phyloP scores from a whole-genome alignment of 2,888 invertebrate genomes.

The Acanthococcus lagerstroemiae region DNA sequence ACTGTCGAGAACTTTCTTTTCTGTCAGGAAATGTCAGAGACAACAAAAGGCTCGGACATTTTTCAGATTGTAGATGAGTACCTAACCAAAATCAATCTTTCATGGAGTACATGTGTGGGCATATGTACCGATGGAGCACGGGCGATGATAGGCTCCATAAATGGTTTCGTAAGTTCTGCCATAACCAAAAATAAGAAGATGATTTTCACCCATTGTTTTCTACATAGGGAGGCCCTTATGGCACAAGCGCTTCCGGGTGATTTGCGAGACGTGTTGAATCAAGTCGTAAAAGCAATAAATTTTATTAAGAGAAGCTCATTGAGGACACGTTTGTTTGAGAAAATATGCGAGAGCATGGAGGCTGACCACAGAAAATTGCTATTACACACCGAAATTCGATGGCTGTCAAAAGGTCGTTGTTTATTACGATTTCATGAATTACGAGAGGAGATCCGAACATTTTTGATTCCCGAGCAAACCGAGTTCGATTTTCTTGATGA shows the following conservation, averaged over 20 bases:
- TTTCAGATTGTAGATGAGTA: slow-evolving; percentile 34
- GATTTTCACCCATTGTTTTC: slow-evolving; percentile 32
- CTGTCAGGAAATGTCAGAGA: slow-evolving; percentile 32
- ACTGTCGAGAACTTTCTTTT: slow-evolving; percentile 33
- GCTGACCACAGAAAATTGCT: slow-evolving; percentile 33
- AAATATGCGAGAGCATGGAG: slow-evolving; percentile 33
- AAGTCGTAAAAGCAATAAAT: slow-evolving; percentile 27
- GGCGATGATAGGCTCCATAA: slow-evolving; percentile 33
- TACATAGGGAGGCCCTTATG: slow-evolving; percentile 12
- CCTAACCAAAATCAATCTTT: slow-evolving; percentile 33
- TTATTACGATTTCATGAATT: slow-evolving; percentile 30
- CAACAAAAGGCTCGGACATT: slow-evolving; percentile 34
- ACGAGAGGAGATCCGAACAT: slow-evolving; percentile 32
- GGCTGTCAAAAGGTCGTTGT: slow-evolving; percentile 34
- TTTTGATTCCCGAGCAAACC: slow-evolving; percentile 17
- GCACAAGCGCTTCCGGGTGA: slow-evolving; percentile 3
- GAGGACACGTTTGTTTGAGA: slow-evolving; percentile 31
- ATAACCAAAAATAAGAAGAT: slow-evolving; percentile 34
- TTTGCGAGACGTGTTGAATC: slow-evolving; percentile 21
- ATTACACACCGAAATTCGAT: slow-evolving; percentile 34
- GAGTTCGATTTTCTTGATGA: slow-evolving; percentile 24
- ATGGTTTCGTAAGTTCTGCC: slow-evolving; percentile 32
- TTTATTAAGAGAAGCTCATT: slow-evolving; percentile 33
- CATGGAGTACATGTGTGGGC: slow-evolving; percentile 32
- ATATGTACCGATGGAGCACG: slow-evolving; percentile 34